Conservation (phyloP, 1,140 invertebrate genomes). For the Drosophila elegans region DNA sequence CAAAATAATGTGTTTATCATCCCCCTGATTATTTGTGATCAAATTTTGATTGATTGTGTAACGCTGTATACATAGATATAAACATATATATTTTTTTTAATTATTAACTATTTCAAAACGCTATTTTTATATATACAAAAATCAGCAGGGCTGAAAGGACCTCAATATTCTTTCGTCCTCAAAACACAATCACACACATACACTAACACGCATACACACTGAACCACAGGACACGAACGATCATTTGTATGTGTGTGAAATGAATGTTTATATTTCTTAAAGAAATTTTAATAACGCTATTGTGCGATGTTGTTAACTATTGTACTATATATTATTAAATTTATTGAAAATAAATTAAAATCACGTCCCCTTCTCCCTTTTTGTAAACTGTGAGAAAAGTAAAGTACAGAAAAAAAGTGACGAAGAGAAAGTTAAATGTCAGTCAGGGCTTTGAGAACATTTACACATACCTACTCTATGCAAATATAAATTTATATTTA, state of each 20-base stretch:
- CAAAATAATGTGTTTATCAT: constrained; percentile 18
- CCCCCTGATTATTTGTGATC: constrained; percentile 45
- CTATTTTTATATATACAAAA: constrained; percentile 70
- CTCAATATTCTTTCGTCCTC: constrained; percentile 22
- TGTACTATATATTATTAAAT: constrained; percentile 76
- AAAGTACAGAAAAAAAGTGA: constrained; percentile 8
- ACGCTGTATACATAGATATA: constrained; percentile 38
- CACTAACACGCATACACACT: constrained; percentile 30
- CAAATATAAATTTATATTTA: constrained; percentile 56
- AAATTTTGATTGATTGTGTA: constrained; percentile 46
- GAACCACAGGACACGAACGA: constrained; percentile 54
- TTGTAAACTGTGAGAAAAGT: constrained; percentile 39
- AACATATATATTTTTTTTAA: constrained; percentile 55
- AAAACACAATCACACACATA: constrained; percentile 28
- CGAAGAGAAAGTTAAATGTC: constrained; percentile 24
- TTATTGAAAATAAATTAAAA: constrained; percentile 66
- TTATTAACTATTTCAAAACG: constrained; percentile 61
- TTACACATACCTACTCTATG: constrained; percentile 44
- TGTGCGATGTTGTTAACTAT: constrained; percentile 84
- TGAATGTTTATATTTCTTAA: constrained; percentile 85
- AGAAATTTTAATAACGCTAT: constrained; percentile 85
- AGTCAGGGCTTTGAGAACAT: constrained; percentile 47
- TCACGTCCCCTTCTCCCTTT: constrained; percentile 41
- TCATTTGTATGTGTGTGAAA: constrained; percentile 78
- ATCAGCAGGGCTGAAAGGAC: constrained; percentile 12